Evolutionary conservation across 2,888 invertebrate species (phyloP).

Genomic region (Caradrina clavipalpis): DNA sequence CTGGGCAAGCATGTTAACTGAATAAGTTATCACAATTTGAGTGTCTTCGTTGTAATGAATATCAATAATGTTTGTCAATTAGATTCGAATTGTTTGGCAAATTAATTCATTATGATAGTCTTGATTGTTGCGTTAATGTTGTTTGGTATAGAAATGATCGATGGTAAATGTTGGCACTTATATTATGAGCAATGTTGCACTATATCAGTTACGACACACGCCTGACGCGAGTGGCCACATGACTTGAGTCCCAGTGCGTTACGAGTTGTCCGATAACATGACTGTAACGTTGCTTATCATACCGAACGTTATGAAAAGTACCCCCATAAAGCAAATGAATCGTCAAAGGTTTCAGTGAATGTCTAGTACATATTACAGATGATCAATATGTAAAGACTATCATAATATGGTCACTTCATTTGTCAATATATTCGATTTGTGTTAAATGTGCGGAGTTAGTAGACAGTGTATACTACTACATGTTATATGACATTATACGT

Average conservation of each 20-base stretch:
- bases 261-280: background rate
- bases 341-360: slow-evolving; percentile 35
- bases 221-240: background rate
- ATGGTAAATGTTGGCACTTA: slow-evolving; percentile 36
- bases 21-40: slow-evolving; percentile 56
- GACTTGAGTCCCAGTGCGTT: background rate
- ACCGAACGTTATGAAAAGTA: slow-evolving; percentile 34
- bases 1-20: slow-evolving; percentile 53
- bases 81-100: slow-evolving; percentile 70
- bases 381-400: slow-evolving; percentile 57
- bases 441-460: slow-evolving; percentile 60
- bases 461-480: slow-evolving; percentile 53
- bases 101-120: slow-evolving; percentile 66
- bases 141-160: slow-evolving; percentile 24
- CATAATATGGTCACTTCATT: slow-evolving; percentile 61
- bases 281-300: slow-evolving; percentile 35
- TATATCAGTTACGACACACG: background rate
- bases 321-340: slow-evolving; percentile 30
- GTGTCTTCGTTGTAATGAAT: slow-evolving; percentile 66
- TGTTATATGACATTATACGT: slow-evolving; percentile 51
- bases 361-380: slow-evolving; percentile 33
- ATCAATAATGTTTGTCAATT: slow-evolving; percentile 71
- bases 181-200: slow-evolving; percentile 33
- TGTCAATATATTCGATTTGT: slow-evolving; percentile 66
- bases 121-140: slow-evolving; percentile 37